Conservation (phyloP, 2,113 vertebrate species). For the Chamaea fasciata region DNA sequence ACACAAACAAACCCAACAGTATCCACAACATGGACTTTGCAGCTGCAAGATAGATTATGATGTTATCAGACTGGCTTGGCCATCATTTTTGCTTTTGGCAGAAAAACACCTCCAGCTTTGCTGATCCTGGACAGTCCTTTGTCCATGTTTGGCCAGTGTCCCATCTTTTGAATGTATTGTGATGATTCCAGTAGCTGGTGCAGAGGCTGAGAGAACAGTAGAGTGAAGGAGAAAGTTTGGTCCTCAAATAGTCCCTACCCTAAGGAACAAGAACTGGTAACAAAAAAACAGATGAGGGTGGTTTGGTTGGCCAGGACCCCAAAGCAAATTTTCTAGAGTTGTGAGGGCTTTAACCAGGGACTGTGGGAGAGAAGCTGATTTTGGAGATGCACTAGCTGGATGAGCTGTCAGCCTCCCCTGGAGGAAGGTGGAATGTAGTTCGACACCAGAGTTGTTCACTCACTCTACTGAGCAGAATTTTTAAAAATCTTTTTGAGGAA, state of each 20-base stretch:
- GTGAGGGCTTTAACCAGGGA: neutral
- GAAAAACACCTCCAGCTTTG: neutral
- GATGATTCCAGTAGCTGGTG: neutral
- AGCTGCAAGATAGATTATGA: neutral
- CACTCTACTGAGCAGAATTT: neutral
- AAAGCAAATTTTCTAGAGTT: neutral
- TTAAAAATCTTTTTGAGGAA: fast-evolving
- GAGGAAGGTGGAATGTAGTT: neutral
- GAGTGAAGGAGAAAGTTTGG: neutral
- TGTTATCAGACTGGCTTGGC: neutral
- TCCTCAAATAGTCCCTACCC: neutral
- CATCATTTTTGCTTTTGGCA: neutral
- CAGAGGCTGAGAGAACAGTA: neutral
- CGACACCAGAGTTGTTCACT: neutral
- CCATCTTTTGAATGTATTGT: neutral
- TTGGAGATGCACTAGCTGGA: neutral
- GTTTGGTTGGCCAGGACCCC: neutral
- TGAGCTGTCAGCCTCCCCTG: neutral
- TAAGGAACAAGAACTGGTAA: neutral
- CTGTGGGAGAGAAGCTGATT: neutral
- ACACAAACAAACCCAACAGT: neutral
- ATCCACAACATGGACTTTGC: neutral
- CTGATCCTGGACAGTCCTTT: neutral
- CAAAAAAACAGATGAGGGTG: neutral
- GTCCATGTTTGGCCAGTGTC: neutral